These are phyloP conservation scores for Aphelenchoides avenae DNA, from an alignment of 1,140 invertebrate species.

Conservation along the genomic window DNA sequence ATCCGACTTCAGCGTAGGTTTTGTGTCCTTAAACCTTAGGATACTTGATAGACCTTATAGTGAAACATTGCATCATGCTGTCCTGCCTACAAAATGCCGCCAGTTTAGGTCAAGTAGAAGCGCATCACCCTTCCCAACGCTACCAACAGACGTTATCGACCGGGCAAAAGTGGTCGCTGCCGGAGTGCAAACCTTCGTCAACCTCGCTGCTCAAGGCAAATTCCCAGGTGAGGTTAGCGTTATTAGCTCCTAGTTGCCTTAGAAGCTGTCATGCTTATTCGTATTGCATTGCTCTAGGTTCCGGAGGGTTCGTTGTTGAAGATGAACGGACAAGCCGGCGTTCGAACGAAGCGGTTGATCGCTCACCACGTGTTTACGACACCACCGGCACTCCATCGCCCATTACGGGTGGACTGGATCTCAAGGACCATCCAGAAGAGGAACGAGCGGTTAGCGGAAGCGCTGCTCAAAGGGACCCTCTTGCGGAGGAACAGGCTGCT, in stretches of 20 bases:
- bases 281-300: constrained; percentile 8
- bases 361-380: too few relatives aligned
- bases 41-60: background rate
- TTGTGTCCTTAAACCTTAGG: too few relatives aligned
- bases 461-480: background rate
- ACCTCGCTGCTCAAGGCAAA: constrained; percentile 22
- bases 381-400: too few relatives aligned
- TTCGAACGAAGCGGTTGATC: constrained; percentile 3
- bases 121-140: too few relatives aligned
- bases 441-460: background rate
- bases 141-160: constrained; percentile 6
- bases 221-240: constrained; percentile 18
- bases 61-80: background rate
- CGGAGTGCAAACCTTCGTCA: constrained; percentile 27
- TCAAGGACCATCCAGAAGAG: too few relatives aligned
- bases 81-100: constrained; percentile 3
- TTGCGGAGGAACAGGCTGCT: constrained; percentile 1
- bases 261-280: background rate
- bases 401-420: too few relatives aligned
- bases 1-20: constrained; percentile 5
- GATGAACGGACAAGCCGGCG: background rate
- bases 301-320: constrained; percentile 23
- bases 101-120: too few relatives aligned
- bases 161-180: constrained; percentile 9
- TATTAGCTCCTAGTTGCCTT: constrained; percentile 7